Evolutionary conservation across 2,113 vertebrate genomes (phyloP).

Genomic region (Lates calcarifer): DNA sequence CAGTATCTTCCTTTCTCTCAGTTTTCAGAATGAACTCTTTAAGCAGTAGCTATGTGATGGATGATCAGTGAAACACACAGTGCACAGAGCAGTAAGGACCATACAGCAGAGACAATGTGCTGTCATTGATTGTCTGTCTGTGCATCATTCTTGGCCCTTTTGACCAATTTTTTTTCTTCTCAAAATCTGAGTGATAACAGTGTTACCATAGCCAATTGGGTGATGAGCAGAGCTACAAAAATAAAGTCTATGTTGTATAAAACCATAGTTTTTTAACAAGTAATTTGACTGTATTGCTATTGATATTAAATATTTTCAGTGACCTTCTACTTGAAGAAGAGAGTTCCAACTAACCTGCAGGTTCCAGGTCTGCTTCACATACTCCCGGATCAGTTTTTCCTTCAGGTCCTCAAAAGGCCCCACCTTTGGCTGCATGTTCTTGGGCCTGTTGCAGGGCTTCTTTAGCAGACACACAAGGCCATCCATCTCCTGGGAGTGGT

Average conservation of each 20-base stretch:
- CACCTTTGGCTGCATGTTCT: slow-evolving; percentile 91
- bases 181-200: not conserved
- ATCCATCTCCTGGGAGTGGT: slow-evolving; percentile 91
- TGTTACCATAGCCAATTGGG: too few species aligned
- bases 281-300: not conserved
- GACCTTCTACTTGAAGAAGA: not conserved
- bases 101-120: too few species aligned
- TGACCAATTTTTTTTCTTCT: not conserved
- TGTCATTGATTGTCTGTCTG: too few species aligned
- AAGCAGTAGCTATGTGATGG: too few species aligned
- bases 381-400: slow-evolving; percentile 94
- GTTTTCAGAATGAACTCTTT: too few species aligned
- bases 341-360: slow-evolving; percentile 86
- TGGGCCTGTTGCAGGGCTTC: slow-evolving; percentile 90
- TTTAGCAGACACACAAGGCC: slow-evolving; percentile 93
- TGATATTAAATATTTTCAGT: not conserved
- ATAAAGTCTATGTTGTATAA: not conserved
- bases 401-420: slow-evolving; percentile 96
- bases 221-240: not conserved
- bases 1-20: too few species aligned
- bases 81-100: too few species aligned
- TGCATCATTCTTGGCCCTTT: not conserved
- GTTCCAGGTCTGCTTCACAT: slow-evolving; percentile 95
- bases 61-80: too few species aligned
- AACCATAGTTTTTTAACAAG: not conserved